Percentiles rank a stretch among this genome's conserved stretches.
phyloP scores from a whole-genome alignment of 2,888 invertebrate species.

The Branchellion lobata region DNA sequence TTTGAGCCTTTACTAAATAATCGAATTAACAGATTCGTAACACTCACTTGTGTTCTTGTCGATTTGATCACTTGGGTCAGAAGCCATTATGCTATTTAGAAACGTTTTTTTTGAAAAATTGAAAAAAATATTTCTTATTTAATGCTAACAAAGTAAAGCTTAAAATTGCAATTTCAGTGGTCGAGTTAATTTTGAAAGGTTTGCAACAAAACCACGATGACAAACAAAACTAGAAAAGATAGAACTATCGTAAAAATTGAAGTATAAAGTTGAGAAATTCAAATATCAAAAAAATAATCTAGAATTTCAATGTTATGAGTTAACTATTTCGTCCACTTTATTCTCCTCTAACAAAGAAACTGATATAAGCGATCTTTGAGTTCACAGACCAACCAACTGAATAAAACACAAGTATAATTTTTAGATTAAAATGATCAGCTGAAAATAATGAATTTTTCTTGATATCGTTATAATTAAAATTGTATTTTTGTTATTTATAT shows the following conservation, averaged over 20 bases:
- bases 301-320: background rate
- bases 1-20: too few species aligned
- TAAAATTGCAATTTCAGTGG: background rate
- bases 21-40: too few species aligned
- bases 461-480: too few species aligned
- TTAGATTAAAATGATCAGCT: too few species aligned
- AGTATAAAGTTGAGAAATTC: background rate
- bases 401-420: too few species aligned
- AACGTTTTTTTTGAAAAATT: background rate
- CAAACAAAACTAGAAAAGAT: background rate
- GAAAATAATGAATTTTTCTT: too few species aligned
- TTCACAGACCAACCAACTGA: too few species aligned
- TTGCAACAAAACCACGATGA: constrained; percentile 10
- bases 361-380: background rate
- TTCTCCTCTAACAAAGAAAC: background rate
- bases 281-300: constrained; percentile 3
- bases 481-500: too few species aligned
- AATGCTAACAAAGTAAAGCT: background rate
- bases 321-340: background rate
- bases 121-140: background rate
- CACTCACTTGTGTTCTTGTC: background rate
- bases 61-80: background rate
- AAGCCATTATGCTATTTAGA: background rate
- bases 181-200: background rate
- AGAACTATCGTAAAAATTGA: background rate